phyloP scores from a whole-genome alignment of 1,140 invertebrate species.

The Centruroides vittatus region DNA sequence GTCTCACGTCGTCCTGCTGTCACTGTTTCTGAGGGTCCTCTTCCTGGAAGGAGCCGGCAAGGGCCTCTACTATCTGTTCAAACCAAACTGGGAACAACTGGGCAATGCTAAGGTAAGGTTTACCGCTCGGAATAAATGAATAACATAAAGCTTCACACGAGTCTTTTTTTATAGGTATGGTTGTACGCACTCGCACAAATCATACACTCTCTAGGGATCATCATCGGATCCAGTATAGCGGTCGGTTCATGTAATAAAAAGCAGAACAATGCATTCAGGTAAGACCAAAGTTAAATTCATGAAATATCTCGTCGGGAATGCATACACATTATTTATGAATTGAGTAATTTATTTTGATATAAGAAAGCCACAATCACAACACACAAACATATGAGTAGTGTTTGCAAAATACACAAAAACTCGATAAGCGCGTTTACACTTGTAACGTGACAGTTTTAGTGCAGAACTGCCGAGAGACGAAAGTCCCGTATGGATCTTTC shows the following conservation, averaged over 20 bases:
- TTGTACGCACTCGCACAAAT: slow-evolving; percentile 82
- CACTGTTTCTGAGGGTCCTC: slow-evolving; percentile 9
- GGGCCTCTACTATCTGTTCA: slow-evolving; percentile 1
- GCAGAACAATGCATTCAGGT: slow-evolving; percentile 67
- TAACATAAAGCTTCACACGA: not conserved
- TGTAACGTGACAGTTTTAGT: too few species aligned
- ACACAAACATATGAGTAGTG: too few species aligned
- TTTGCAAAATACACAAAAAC: too few species aligned
- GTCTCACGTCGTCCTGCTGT: slow-evolving; percentile 6
- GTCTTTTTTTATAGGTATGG: slow-evolving; percentile 49
- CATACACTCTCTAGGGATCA: slow-evolving; percentile 82
- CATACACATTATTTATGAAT: too few species aligned
- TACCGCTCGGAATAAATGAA: too few species aligned
- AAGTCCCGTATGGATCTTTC: too few species aligned
- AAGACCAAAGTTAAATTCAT: slow-evolving; percentile 1
- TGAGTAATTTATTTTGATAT: too few species aligned
- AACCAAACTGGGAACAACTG: slow-evolving; percentile 11
- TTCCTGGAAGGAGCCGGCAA: slow-evolving; percentile 35
- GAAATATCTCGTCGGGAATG: too few species aligned
- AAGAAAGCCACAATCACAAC: too few species aligned
- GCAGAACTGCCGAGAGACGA: too few species aligned
- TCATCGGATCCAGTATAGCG: slow-evolving; percentile 83
- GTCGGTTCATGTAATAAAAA: slow-evolving; percentile 91
- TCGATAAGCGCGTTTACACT: too few species aligned
- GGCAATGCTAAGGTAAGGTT: slow-evolving; percentile 4